Evolutionary conservation across 2,888 invertebrate genomes (phyloP), one percentile per base, ranked within the genome.

Genomic region (Linyphia triangularis): DNA sequence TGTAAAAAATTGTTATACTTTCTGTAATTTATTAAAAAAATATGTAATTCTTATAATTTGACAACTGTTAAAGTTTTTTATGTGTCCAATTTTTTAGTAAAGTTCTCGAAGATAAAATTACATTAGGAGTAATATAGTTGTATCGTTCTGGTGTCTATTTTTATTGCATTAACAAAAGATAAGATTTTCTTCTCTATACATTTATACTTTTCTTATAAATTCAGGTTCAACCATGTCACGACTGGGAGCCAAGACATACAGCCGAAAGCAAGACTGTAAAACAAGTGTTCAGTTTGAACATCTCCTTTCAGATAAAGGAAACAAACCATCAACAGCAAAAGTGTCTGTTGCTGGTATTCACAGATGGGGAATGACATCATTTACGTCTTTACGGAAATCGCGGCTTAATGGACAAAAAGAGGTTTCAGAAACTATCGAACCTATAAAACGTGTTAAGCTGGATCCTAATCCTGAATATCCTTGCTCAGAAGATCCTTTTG

Each of bases 311-410:
- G 90, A 90, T 2, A 90, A 89, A 40, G 89, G 89, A 9, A 97
- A 97, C 93, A 96, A 96, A 91, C 97, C 97, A 9, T 95, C 96
- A 78, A 97, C 97, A 82, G 96, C 97, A 77, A 95, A 97, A 91
- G 89, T 90, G 7, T 97, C 97, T 37, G 96, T 97, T 91, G 97
- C 97, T 90, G 97, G 96, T 40, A 96, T 97, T 91, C 97, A 97
- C 91, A 96, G 97, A 94, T 98, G 97, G 97, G 97, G 97, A 91
- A 96, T 97, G 93, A 97, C 97, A 92, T 97, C 97, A 90, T 97
- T 97, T 93, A 97, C 97, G 28, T 97, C 97, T 3, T 96, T 97
- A 90, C 94, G 97, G 92, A 97, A 95, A 92, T 94, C 95, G 91
- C 95, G 95, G 91, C 92, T 93, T 90, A 96, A 96, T 93, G 95